Conservation (phyloP, 2,797 vertebrate genomes). For the Tympanoctomys barrerae region DNA sequence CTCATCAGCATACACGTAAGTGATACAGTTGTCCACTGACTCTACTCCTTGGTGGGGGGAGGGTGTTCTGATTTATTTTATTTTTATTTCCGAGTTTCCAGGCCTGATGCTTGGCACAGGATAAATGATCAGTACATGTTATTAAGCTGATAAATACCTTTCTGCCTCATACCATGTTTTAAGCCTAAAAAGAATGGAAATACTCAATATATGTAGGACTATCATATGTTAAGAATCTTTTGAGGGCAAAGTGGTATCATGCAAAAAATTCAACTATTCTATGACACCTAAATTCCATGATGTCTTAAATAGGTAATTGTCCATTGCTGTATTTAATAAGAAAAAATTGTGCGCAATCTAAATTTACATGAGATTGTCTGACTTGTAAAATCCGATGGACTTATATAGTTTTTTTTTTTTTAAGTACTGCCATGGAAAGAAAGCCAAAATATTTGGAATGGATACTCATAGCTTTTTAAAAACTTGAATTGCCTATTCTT, state of each 20-base stretch:
- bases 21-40: neutral
- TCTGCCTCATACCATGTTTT: neutral
- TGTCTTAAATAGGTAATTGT: conserved; percentile 18
- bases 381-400: conserved; percentile 21
- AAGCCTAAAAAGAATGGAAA: neutral
- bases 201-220: neutral
- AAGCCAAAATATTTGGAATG: neutral
- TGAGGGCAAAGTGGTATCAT: neutral
- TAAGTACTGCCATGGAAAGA: neutral
- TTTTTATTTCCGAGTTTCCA: neutral
- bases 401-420: neutral
- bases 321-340: conserved; percentile 19
- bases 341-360: neutral
- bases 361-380: neutral
- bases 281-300: neutral
- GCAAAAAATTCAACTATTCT: conserved; percentile 34
- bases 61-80: neutral
- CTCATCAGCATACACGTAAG: neutral
- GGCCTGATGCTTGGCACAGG: neutral
- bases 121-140: conserved; percentile 8
- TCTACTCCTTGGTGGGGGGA: no score
- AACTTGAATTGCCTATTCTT: neutral
- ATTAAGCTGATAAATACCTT: neutral
- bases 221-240: neutral
- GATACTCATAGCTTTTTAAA: neutral